Base-by-base conservation (phyloP, 1,140 invertebrate species). In the Brachionus rotundiformis region DNA sequence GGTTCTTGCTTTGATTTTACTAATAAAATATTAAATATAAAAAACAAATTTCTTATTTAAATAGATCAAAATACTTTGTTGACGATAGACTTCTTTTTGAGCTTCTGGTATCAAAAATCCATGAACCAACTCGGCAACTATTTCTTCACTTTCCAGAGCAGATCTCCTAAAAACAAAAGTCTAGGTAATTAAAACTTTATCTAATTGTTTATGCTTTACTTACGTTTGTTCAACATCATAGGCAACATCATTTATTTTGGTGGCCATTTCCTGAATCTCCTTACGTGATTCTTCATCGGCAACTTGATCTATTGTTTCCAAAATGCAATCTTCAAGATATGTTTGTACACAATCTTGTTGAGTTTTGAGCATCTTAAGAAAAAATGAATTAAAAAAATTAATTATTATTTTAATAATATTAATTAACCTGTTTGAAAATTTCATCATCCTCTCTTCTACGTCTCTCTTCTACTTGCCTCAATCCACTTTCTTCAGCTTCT, bases 401-500 rank as follows among this genome's bases (percentile, higher is more conserved):
- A 63, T 19, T n/a, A 10, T 16, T 44, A 41, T 59, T 65, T 44
- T 31, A 11, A 71, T n/a, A 19, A 81, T 31, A 54, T n/a, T n/a
- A 82, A 54, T 63, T 59, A 44, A 89, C 91, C 89, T 92, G 91
- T 85, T 91, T 91, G 84, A 93, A 93, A 85, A 93, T 91, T 87
- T 93, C 92, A 84, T 93, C 92, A 68, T 93, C 91, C 86, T 93
- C 92, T 77, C 90, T 85, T 47, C 92, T 86, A 25, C 91, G 86
- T 82, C 91, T 88, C 81, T 91, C 89, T 84, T 93, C 92, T 47
- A 90, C 87, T 86, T 93, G 92, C 39, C 92, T 86, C 79, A 90
- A 88, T 1, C 92, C 92, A 49, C 90, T 91, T 86, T 93, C 92
- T 44, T 90, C 90, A 0, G 92, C 92, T 87, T 93, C 92, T n/a